A percentile compares a stretch with the other conserved stretches of the same genome.
Conservation (phyloP, 1,140 invertebrate species). For the Hycleus cichorii region DNA sequence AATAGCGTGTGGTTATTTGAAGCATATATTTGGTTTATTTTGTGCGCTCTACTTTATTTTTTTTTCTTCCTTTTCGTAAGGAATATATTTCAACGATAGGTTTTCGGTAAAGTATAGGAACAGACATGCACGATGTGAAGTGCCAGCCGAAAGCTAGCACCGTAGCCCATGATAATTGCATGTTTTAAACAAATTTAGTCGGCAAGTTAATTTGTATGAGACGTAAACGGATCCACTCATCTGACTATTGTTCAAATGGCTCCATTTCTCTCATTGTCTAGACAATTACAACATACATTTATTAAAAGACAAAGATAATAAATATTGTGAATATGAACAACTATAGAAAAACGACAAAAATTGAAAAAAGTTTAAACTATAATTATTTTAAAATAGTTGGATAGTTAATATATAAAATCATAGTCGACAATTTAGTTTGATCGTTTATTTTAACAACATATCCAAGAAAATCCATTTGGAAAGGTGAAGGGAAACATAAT, state of each 20-base stretch:
- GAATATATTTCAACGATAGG: too few species aligned
- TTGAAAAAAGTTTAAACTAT: too few species aligned
- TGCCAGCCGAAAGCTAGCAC: slow-evolving; percentile 34
- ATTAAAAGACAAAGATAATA: not conserved
- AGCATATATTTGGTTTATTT: too few species aligned
- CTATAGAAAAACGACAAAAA: too few species aligned
- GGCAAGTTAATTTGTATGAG: slow-evolving; percentile 38
- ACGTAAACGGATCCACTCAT: slow-evolving; percentile 30
- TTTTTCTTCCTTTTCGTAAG: too few species aligned
- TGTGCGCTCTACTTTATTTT: too few species aligned
- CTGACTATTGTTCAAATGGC: not conserved
- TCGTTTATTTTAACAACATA: slow-evolving; percentile 13
- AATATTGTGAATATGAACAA: not conserved
- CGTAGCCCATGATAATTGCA: slow-evolving; percentile 36
- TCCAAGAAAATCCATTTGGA: not conserved
- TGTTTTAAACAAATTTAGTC: slow-evolving; percentile 39
- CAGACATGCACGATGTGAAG: slow-evolving; percentile 25
- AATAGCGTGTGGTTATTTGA: too few species aligned
- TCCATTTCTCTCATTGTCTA: slow-evolving; percentile 8
- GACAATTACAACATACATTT: not conserved
- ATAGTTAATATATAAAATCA: slow-evolving; percentile 5
- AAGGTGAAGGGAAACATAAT: not conserved
- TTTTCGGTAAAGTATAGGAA: not conserved
- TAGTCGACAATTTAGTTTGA: slow-evolving; percentile 15
- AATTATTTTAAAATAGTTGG: slow-evolving; percentile 13